Evolutionary conservation across 1,140 invertebrate genomes (phyloP).

Genomic region (Vollenhovia emeryi): DNA sequence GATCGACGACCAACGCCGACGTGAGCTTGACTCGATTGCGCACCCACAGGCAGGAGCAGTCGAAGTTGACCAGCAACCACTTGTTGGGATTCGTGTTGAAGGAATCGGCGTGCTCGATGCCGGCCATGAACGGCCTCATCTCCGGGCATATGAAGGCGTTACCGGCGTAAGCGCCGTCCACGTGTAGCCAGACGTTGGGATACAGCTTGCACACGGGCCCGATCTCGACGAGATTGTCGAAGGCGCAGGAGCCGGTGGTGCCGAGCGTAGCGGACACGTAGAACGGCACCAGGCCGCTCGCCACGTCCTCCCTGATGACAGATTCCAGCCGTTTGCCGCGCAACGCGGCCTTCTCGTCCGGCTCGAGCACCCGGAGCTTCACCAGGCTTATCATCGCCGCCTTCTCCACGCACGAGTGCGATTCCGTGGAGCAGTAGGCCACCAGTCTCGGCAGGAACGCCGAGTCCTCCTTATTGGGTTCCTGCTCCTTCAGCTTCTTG

Average conservation of each 20-base stretch:
- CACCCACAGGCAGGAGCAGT: slow-evolving; percentile 96
- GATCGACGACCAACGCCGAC: slow-evolving; percentile 97
- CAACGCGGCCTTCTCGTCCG: slow-evolving; percentile 93
- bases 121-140: slow-evolving; percentile 90
- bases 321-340: slow-evolving; percentile 90
- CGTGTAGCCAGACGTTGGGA: slow-evolving; percentile 89
- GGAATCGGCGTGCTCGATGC: slow-evolving; percentile 94
- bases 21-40: slow-evolving; percentile 95
- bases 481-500: slow-evolving; percentile 88
- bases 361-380: slow-evolving; percentile 94
- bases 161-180: slow-evolving; percentile 94
- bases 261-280: slow-evolving; percentile 93
- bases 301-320: slow-evolving; percentile 92
- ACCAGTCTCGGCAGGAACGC: slow-evolving; percentile 94
- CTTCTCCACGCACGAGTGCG: slow-evolving; percentile 97
- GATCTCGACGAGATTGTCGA: slow-evolving; percentile 93
- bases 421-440: slow-evolving; percentile 92
- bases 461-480: slow-evolving; percentile 87
- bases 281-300: slow-evolving; percentile 93
- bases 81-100: slow-evolving; percentile 98
- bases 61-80: slow-evolving; percentile 95
- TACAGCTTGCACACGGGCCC: slow-evolving; percentile 91
- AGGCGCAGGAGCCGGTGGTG: slow-evolving; percentile 93
- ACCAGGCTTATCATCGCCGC: slow-evolving; percentile 96
- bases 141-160: slow-evolving; percentile 95